Evolutionary conservation across 2,797 vertebrate genomes (phyloP).

Genomic region (Phylloscopus collybita): DNA sequence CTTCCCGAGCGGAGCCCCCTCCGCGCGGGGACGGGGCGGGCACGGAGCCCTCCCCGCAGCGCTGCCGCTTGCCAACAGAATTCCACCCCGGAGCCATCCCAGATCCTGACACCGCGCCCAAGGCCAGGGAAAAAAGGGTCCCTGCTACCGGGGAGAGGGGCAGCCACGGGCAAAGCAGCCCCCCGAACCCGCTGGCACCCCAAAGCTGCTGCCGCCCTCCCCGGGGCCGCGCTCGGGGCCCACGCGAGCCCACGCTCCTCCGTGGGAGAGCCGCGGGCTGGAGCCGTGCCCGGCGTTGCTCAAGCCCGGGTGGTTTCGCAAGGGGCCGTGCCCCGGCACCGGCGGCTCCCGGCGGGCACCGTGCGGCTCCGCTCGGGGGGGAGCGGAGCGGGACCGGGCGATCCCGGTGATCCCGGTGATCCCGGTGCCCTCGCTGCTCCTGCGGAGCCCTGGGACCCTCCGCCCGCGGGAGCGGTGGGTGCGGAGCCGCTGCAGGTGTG

Average conservation of each 20-base stretch:
- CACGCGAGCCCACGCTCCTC: not conserved
- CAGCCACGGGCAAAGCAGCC: too few species aligned
- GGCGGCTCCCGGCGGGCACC: not conserved
- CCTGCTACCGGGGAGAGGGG: not conserved
- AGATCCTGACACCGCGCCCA: not conserved
- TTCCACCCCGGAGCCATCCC: not conserved
- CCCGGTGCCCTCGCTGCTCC: not conserved
- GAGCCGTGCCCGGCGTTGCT: not conserved
- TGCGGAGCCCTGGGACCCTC: not conserved
- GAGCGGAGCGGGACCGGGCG: not conserved
- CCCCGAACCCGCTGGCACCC: not conserved
- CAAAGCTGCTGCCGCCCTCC: not conserved
- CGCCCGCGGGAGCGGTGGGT: too few species aligned
- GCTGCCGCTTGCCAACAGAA: not conserved
- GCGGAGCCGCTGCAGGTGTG: not conserved
- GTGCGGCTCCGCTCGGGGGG: not conserved
- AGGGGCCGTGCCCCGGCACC: not conserved
- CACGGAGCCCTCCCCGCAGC: not conserved
- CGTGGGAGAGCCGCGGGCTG: not conserved
- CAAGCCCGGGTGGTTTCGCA: slow-evolving; percentile 3
- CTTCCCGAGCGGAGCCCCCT: not conserved
- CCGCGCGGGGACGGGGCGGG: not conserved
- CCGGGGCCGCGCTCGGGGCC: not conserved
- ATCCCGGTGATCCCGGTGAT: too few species aligned
- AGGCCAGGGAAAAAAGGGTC: too few species aligned